Evolutionary conservation across 2,113 vertebrate genomes (phyloP).

Genomic region (Carollia perspicillata): DNA sequence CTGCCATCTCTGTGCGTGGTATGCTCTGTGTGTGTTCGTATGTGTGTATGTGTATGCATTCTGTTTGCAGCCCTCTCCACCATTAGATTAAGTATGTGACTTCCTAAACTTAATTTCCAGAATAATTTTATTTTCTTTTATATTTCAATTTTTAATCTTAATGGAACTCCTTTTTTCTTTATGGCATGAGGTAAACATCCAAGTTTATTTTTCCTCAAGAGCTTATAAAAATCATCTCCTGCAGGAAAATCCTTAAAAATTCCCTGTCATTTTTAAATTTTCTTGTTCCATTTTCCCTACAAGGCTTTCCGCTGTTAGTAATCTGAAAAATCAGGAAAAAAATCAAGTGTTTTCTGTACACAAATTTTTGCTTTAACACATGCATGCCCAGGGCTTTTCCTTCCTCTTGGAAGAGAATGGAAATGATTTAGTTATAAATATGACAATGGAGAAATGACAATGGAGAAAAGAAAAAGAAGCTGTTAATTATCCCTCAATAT

Average conservation of each 20-base stretch:
- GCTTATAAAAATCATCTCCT: constrained; percentile 4
- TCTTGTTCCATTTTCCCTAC: neutral
- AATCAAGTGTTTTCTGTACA: neutral
- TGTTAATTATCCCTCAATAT: neutral
- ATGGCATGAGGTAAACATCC: neutral
- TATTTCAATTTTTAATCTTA: constrained; percentile 36
- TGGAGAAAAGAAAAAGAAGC: neutral
- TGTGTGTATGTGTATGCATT: neutral
- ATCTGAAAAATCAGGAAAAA: neutral
- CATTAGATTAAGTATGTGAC: neutral
- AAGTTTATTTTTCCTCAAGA: constrained; percentile 24
- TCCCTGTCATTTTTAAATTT: constrained; percentile 4
- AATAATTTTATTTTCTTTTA: constrained; percentile 25
- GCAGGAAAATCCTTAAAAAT: neutral
- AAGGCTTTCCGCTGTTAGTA: constrained; percentile 5
- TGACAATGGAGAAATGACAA: neutral
- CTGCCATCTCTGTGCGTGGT: neutral
- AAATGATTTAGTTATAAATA: constrained; percentile 24
- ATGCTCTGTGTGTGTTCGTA: neutral
- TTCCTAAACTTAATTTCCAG: neutral
- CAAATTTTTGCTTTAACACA: constrained; percentile 4
- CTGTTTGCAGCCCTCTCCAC: neutral
- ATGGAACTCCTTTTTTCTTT: constrained; percentile 25
- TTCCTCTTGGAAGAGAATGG: neutral
- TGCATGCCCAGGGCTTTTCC: neutral